These are phyloP conservation scores for Malachius bipustulatus DNA, from an alignment of 2,888 invertebrate genomes.

Conservation along the genomic window DNA sequence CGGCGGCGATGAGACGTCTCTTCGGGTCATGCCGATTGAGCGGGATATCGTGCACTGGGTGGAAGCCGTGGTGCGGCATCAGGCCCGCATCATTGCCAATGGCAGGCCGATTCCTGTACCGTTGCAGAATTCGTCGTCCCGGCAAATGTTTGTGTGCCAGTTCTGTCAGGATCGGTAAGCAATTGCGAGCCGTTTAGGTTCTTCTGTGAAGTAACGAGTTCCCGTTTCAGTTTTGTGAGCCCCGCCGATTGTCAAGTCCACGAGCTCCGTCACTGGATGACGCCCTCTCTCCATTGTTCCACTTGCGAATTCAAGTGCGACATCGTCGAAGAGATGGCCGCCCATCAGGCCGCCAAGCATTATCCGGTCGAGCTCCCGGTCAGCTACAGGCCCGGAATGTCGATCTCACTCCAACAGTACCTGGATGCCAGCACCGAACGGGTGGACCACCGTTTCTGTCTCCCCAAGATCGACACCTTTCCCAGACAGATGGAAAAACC, in stretches of 20 bases:
- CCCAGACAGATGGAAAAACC: no score
- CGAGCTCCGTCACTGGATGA: constrained; percentile 1
- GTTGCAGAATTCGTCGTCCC: background rate
- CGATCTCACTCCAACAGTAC: background rate
- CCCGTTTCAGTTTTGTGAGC: no score
- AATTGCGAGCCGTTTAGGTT: no score
- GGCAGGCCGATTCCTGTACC: background rate
- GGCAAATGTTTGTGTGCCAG: no score
- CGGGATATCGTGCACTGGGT: background rate
- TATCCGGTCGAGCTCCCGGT: constrained; percentile 2
- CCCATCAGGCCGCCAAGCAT: background rate
- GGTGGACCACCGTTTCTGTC: no score
- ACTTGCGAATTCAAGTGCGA: background rate
- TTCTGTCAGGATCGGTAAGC: constrained; percentile 1
- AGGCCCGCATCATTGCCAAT: background rate
- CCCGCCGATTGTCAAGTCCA: no score
- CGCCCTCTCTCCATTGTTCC: background rate
- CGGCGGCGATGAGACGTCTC: background rate
- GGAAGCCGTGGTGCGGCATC: background rate
- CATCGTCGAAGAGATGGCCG: background rate
- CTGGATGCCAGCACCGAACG: no score
- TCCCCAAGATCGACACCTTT: no score
- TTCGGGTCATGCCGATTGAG: background rate
- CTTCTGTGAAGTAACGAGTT: no score
- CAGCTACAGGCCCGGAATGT: background rate